phyloP scores from a whole-genome alignment of 1,140 invertebrate genomes.

The Papilio glaucus region DNA sequence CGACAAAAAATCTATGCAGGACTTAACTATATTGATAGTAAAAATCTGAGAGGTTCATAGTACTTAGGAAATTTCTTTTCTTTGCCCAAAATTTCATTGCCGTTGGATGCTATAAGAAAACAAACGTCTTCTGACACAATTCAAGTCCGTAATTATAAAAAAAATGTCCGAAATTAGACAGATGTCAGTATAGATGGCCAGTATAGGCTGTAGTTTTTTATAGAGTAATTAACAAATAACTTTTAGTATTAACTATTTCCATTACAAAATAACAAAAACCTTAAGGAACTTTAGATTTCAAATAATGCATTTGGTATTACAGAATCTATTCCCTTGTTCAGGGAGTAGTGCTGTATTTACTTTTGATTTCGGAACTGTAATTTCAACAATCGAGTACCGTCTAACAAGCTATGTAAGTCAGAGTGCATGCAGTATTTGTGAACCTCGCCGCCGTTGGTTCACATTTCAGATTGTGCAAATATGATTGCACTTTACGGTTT shows the following conservation, averaged over 20 bases:
- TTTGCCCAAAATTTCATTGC: too few species aligned
- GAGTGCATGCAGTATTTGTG: conserved; percentile 7
- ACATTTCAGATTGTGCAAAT: not conserved
- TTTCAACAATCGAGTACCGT: conserved; percentile 20
- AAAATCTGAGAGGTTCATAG: too few species aligned
- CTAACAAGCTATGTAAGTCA: conserved; percentile 13
- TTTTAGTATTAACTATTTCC: not conserved
- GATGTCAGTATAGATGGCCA: too few species aligned
- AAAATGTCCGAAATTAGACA: too few species aligned
- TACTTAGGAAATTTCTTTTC: too few species aligned
- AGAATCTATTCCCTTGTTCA: not conserved
- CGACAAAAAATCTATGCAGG: too few species aligned
- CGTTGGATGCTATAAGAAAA: too few species aligned
- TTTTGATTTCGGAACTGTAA: conserved; percentile 10
- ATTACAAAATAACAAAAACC: not conserved
- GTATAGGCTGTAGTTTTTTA: too few species aligned
- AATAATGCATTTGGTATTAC: not conserved
- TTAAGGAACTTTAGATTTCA: not conserved
- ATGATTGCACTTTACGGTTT: not conserved
- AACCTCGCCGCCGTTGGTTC: not conserved
- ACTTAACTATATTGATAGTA: too few species aligned
- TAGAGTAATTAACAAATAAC: too few species aligned
- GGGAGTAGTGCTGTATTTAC: not conserved
- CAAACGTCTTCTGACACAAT: too few species aligned
- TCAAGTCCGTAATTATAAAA: too few species aligned